Evolutionary conservation across 2,113 vertebrate species (phyloP), one percentile per base, ranked within the genome.

Genomic region (Hemichromis elongatus): DNA sequence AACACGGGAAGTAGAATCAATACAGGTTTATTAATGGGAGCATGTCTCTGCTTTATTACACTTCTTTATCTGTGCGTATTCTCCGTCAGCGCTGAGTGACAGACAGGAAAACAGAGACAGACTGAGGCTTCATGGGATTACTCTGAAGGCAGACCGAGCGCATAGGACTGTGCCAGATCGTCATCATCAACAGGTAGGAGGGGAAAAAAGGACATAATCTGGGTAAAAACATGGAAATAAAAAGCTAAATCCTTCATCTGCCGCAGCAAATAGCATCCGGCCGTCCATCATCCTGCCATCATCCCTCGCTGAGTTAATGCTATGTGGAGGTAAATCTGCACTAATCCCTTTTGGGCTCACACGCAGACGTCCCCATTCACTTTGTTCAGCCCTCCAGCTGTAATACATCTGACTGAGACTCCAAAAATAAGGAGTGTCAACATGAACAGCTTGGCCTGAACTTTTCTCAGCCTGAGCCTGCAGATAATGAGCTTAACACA

Each of bases 201-300:
- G 19, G 45, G 42, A n/a, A 26, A 78, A 78, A 86, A 66, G 70
- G n/a, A 68, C 77, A 55, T 91, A 87, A 93, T 90, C 86, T 90
- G 86, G 85, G 84, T 54, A 35, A 80, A 83, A 88, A 90, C 87
- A 92, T 85, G 81, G 33, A 81, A 83, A 84, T 86, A 86, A 88
- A 88, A 90, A 1, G 56, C 21, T 88, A 89, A 90, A 91, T 81
- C 88, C 89, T 70, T 61, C 83, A 84, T 90, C 84, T 68, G 81
- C 83, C 18, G 59, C 86, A 63, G 61, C 73, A 77, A 79, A 82
- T 85, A 86, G 55, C 84, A 30, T 52, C 57, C 42, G 4, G 10
- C 77, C 57, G 5, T 75, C 73, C 70, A 70, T 84, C 82, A 80
- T 87, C 63, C 80, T 12, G 70, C 77, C 89, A 85, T 85, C 86